Percentiles rank a stretch among this genome's conserved stretches.
phyloP scores from a whole-genome alignment of 2,113 vertebrate species.

The rat (Rattus norvegicus) region DNA sequence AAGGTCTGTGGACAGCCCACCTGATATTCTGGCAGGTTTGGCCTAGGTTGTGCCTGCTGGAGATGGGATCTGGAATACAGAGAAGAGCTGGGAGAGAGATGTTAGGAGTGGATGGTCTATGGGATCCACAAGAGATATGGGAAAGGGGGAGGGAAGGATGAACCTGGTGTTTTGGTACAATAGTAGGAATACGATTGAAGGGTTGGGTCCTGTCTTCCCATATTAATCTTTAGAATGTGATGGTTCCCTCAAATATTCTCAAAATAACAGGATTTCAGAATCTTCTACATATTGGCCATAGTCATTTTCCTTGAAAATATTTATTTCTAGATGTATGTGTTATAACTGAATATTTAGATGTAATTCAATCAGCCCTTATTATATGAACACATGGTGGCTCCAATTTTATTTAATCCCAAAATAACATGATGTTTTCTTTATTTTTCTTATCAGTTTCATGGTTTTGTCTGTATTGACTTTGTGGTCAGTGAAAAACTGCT shows the following conservation, averaged over 20 bases:
- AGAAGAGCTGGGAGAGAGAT: neutral
- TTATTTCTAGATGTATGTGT: neutral
- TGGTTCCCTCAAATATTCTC: neutral
- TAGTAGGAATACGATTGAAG: neutral
- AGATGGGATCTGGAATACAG: neutral
- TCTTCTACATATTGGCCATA: neutral
- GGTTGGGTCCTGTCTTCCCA: neutral
- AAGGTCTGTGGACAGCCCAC: neutral
- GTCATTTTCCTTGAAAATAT: neutral
- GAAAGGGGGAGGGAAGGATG: too few species aligned
- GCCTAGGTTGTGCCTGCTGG: neutral
- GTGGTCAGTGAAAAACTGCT: neutral
- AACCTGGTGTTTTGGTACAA: neutral
- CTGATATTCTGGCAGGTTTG: neutral
- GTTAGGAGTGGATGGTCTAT: neutral
- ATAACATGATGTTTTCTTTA: neutral
- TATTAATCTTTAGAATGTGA: neutral
- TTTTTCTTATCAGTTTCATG: neutral
- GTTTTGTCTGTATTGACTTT: conserved; percentile 3
- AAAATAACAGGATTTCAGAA: neutral
- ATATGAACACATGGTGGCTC: neutral
- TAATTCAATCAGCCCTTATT: neutral
- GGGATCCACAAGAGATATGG: neutral
- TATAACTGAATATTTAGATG: neutral
- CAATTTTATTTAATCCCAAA: conserved; percentile 17